Evolutionary conservation across 2,113 vertebrate species (phyloP), one percentile per base, ranked within the genome.

Genomic region (Misgurnus mizolepis): DNA sequence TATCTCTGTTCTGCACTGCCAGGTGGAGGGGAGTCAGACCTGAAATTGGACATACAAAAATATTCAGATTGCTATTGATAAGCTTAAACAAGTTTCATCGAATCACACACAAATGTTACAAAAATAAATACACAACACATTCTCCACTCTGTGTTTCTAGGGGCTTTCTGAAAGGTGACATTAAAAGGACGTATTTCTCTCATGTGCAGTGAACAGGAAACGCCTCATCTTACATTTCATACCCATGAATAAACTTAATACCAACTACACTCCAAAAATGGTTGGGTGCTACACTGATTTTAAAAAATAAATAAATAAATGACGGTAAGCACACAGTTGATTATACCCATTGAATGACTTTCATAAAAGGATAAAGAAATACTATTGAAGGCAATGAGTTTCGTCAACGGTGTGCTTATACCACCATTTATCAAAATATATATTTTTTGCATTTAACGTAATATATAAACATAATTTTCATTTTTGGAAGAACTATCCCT

Each of bases 11-110:
- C 80, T 93, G 92, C 56, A 96, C 94, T 0, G 94, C 94, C 72
- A 96, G 83, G 82, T 96, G 96, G 41, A 97, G 91, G 11, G 95
- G 92, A 0, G 93, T 95, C 84, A 96, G 86, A 79, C 96, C 96
- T 96, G 88, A 8, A 62, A 74, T 71, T 1, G 41, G n/a, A 79
- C 1, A 22, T 22, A 22, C 22, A 76, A 43, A 73, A 53, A 40
- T 8, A 34, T 56, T 67, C 5, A 65, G 11, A 61, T 72, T 49
- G 40, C n/a, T 56, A 45, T 4, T 39, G 43, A 71, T 17, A 71
- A 64, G 71, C 56, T 39, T 83, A 39, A 53, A 7, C 60, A 50
- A 22, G 43, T 60, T 40, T 49, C 9, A 53, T 1, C n/a, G 14
- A 27, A 3, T 41, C 50, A 81, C 39, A 43, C 8, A 79, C 9